Base-by-base conservation (phyloP, 2,113 vertebrate genomes). In the Pachyramphus minor region DNA sequence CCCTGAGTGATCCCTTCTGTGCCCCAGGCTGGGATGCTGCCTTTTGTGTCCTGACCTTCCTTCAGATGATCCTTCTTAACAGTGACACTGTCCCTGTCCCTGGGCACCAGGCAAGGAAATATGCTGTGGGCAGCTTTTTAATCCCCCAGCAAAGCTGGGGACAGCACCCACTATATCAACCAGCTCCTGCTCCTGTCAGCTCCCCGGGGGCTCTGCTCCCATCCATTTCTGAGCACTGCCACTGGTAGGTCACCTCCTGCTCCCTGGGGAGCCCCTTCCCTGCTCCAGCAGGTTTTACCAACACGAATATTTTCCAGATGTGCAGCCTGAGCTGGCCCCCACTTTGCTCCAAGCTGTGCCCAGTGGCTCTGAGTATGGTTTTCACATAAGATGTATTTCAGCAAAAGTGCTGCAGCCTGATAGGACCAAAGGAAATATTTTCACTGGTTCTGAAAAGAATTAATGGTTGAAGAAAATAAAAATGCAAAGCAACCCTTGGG, bases 271-370 rank as follows among this genome's bases (percentile, higher is more conserved):
- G 20, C 72, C 47, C 67, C 55, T 77, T 76, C 67, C 63, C 62
- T 62, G 52, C 63, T 58, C 87, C 67, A 73, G 81, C 87, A 79
- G 37, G 21, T 79, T 62, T 72, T 56, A 91, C 74, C 82, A 47
- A 72, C 7, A 90, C 87, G 67, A 95, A 80, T 87, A 55, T 91
- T 85, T 94, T 95, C 95, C 94, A 96, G 89, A 87, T 95, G 81
- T 87, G 84, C 72, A 87, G 71, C 59, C 78, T 73, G 60, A 85
- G 44, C 68, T 93, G 39, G 3, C 24, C 25, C 31, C 64, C 8
- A 1, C 25, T 50, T 53, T 87, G 37, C 67, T 89, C 23, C 71
- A 58, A 1, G 3, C 77, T 49, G 53, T 87, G 82, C 69, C 73
- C 81, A 8, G 28, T 50, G 66, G 30, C 63, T 74, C 69, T 49